These are phyloP conservation scores for Drosophila siamana DNA, from an alignment of 2,888 invertebrate genomes.

Conservation along the genomic window DNA sequence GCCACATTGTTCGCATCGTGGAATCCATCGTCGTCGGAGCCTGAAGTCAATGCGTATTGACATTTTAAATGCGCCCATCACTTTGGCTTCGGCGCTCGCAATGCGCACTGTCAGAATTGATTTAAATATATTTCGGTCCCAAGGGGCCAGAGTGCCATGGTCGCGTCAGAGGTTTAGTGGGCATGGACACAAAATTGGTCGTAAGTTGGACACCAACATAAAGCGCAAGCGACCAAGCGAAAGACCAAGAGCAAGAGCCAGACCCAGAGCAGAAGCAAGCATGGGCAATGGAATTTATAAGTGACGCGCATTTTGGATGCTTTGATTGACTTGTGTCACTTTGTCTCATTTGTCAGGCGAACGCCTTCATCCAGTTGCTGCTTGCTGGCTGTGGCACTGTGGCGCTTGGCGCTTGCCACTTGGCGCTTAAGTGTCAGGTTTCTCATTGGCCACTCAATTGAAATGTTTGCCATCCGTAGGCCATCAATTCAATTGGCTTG, in stretches of 20 bases:
- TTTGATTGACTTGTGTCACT: conserved; percentile 85
- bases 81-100: conserved; percentile 45
- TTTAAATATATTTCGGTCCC: conserved; percentile 80
- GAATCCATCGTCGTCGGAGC: conserved; percentile 31
- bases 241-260: background rate
- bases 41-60: conserved; percentile 81
- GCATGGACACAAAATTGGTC: conserved; percentile 33
- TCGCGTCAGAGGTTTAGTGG: conserved; percentile 32
- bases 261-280: background rate
- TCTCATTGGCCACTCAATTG: conserved; percentile 65
- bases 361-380: conserved; percentile 64
- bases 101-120: conserved; percentile 72
- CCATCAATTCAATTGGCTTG: conserved; percentile 36
- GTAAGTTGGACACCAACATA: background rate
- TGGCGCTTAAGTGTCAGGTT: conserved; percentile 76
- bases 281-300: conserved; percentile 69
- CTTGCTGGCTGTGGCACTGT: too few species aligned
- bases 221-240: background rate
- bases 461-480: conserved; percentile 43
- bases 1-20: conserved; percentile 46
- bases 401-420: background rate
- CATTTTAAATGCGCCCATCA: conserved; percentile 84
- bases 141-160: conserved; percentile 51
- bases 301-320: conserved; percentile 63
- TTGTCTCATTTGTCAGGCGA: conserved; percentile 84